Conservation (phyloP, 2,888 invertebrate genomes). For the Plusia festucae region DNA sequence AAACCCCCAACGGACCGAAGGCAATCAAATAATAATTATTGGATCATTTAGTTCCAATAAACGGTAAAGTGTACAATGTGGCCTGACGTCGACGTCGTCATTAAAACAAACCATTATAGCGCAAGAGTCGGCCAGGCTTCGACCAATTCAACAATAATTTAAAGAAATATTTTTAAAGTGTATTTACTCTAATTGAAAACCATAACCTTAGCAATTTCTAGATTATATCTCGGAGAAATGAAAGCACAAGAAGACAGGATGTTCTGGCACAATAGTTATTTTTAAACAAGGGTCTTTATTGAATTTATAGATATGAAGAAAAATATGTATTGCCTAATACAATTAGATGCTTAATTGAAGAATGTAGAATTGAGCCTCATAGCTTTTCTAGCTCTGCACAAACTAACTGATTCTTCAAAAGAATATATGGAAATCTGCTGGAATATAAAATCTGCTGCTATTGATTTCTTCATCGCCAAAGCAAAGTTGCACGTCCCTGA, state of each 20-base stretch:
- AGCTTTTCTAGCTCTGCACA: not conserved
- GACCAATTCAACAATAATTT: conserved; percentile 15
- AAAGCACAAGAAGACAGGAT: no score
- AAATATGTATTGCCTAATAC: not conserved
- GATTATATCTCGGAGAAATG: no score
- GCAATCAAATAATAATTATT: conserved; percentile 18
- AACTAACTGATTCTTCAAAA: not conserved
- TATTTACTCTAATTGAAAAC: not conserved
- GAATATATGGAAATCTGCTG: no score
- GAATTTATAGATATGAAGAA: not conserved
- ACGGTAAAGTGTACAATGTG: conserved; percentile 5
- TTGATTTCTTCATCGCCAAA: not conserved
- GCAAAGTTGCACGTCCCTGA: not conserved
- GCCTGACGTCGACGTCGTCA: conserved; percentile 39
- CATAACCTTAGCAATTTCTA: not conserved
- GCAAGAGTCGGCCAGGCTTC: conserved; percentile 20
- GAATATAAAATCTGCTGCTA: not conserved
- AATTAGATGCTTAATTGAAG: not conserved
- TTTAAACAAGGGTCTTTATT: not conserved
- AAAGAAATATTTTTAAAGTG: conserved; percentile 19
- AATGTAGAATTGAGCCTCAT: no score
- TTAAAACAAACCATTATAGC: conserved; percentile 20
- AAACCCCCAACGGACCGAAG: conserved; percentile 5
- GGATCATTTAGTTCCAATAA: conserved; percentile 31
- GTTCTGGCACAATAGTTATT: not conserved